Evolutionary conservation across 2,797 vertebrate species (phyloP).

Genomic region (Hylomyscus alleni): DNA sequence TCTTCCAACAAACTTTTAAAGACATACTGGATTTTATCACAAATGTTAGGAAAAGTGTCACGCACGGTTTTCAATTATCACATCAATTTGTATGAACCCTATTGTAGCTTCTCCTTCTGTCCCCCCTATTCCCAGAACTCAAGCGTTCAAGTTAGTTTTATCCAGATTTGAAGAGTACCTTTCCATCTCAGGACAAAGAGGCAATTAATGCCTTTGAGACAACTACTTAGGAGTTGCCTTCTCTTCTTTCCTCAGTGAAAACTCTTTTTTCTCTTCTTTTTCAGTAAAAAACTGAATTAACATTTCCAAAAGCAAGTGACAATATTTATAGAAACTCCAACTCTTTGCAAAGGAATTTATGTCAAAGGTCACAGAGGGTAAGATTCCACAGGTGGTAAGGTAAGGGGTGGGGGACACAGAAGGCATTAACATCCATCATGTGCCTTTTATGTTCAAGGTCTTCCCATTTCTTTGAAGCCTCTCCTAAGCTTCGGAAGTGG

Average conservation of each 20-base stretch:
- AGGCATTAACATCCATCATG: background rate
- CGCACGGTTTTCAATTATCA: slow-evolving; percentile 4
- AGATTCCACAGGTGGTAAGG: background rate
- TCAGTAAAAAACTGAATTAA: slow-evolving; percentile 41
- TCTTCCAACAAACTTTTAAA: slow-evolving; percentile 32
- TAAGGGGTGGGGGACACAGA: background rate
- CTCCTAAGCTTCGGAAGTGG: background rate
- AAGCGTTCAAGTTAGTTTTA: background rate
- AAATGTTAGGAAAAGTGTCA: slow-evolving; percentile 36
- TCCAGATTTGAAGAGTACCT: background rate
- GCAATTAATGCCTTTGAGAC: background rate
- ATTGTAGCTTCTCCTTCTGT: background rate
- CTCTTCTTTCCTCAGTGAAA: background rate
- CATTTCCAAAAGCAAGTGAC: slow-evolving; percentile 30
- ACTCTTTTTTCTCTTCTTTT: no score
- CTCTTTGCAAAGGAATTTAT: background rate
- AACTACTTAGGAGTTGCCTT: background rate
- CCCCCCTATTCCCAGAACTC: background rate
- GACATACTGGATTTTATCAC: background rate
- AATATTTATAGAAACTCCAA: slow-evolving; percentile 63
- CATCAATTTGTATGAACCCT: slow-evolving; percentile 6
- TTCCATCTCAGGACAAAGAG: background rate
- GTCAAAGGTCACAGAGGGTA: slow-evolving; percentile 22
- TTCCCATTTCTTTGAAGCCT: slow-evolving; percentile 12
- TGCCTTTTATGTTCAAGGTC: background rate